phyloP scores from a whole-genome alignment of 2,797 vertebrate species.

The Sandelia bainsii region DNA sequence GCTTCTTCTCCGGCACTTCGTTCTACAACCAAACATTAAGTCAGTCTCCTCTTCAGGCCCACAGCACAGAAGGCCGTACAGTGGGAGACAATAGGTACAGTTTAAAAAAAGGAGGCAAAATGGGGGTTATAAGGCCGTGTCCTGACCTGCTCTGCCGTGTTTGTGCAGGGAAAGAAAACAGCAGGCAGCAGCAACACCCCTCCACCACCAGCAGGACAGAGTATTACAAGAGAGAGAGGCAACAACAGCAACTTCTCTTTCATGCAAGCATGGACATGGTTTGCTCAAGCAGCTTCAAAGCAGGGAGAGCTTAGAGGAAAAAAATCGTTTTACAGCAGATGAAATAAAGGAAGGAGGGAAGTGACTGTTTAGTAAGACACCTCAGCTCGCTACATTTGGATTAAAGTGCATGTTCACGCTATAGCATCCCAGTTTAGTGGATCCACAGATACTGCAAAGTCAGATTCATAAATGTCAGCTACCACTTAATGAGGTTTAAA shows the following conservation, averaged over 20 bases:
- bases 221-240: constrained; percentile 42
- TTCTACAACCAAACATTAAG: not conserved
- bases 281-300: constrained; percentile 70
- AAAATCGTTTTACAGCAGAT: constrained; percentile 58
- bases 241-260: constrained; percentile 52
- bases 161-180: constrained; percentile 67
- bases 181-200: constrained; percentile 47
- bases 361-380: constrained; percentile 50
- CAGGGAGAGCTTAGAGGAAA: constrained; percentile 74
- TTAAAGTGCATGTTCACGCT: not conserved
- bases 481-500: not conserved
- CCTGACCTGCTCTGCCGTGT: constrained; percentile 75
- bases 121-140: constrained; percentile 53
- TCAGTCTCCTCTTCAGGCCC: not conserved
- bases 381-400: constrained; percentile 23
- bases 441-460: not conserved
- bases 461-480: not conserved
- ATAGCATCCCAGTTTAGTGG: not conserved
- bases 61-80: not conserved
- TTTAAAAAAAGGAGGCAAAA: not conserved
- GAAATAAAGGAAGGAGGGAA: constrained; percentile 48
- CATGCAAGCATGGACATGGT: constrained; percentile 73
- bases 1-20: too few species aligned
- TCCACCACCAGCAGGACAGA: constrained; percentile 49
- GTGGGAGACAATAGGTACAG: constrained; percentile 20